phyloP scores from a whole-genome alignment of 2,888 invertebrate species.

The Drosophila pegasa region DNA sequence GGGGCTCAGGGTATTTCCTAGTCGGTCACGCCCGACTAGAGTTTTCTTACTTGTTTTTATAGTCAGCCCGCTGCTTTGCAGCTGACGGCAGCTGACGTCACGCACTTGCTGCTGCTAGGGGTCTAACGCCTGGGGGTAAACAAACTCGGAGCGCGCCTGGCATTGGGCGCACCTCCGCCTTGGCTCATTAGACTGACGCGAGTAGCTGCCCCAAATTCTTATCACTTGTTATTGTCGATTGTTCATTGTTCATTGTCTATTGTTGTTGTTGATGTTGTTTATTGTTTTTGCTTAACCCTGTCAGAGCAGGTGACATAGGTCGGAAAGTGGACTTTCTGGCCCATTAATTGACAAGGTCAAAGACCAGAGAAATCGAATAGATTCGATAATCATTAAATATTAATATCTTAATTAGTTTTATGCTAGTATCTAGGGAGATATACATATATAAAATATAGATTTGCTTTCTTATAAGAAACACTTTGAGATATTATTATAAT shows the following conservation, averaged over 20 bases:
- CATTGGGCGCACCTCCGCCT: conserved; percentile 22
- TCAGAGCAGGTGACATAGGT: conserved; percentile 40
- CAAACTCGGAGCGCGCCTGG: conserved; percentile 16
- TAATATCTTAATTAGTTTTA: conserved; percentile 4
- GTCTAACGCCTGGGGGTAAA: conserved; percentile 14
- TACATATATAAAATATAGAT: neutral
- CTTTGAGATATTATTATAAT: no score
- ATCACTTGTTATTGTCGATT: conserved; percentile 27
- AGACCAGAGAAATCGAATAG: neutral
- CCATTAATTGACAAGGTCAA: conserved; percentile 14
- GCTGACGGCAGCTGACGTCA: conserved; percentile 11
- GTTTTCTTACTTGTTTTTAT: no score
- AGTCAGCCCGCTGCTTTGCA: neutral
- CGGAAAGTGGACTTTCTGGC: neutral
- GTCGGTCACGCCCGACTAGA: no score
- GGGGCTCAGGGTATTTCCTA: no score
- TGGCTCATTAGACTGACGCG: conserved; percentile 37
- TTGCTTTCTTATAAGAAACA: neutral
- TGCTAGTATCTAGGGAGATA: neutral
- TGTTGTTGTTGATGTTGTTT: conserved; percentile 8
- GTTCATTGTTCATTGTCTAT: neutral
- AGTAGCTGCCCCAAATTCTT: conserved; percentile 27
- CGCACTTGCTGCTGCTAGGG: neutral
- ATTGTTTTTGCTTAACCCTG: conserved; percentile 17
- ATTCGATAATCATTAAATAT: neutral